Evolutionary conservation across 2,113 vertebrate genomes (phyloP).

Genomic region (Serilophus lunatus): DNA sequence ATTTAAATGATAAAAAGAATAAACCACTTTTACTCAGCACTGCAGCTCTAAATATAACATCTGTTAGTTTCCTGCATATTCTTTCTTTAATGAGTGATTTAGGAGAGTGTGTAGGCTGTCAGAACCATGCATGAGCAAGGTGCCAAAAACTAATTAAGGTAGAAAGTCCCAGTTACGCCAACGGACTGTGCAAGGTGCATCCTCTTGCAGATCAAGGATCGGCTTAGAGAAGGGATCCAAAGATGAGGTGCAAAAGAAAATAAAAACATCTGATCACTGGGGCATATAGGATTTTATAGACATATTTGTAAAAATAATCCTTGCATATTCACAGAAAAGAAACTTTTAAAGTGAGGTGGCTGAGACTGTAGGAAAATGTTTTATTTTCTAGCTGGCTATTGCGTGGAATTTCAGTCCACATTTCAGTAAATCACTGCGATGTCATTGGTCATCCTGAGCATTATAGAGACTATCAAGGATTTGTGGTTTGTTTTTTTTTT

Average conservation of each 20-base stretch:
- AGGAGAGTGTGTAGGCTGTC: background rate
- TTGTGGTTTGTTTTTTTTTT: background rate
- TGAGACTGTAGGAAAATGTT: background rate
- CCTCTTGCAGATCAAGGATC: background rate
- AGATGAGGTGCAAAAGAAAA: background rate
- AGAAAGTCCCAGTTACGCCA: background rate
- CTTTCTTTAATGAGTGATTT: constrained; percentile 53
- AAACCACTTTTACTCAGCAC: constrained; percentile 40
- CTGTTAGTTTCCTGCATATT: constrained; percentile 48
- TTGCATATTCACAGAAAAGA: background rate
- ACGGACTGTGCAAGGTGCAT: background rate
- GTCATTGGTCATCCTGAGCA: background rate
- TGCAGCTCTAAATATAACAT: constrained; percentile 55
- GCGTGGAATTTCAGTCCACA: background rate
- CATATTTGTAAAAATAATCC: background rate
- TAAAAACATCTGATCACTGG: background rate
- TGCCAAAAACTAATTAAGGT: constrained; percentile 44
- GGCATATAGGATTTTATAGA: background rate
- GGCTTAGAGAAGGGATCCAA: background rate
- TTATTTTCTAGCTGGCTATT: background rate
- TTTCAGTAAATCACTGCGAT: background rate
- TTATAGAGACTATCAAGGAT: background rate
- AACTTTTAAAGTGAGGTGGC: background rate
- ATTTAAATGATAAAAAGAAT: constrained; percentile 62
- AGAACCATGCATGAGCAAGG: background rate